phyloP scores from a whole-genome alignment of 2,797 vertebrate species.

The Enteromius radiatus region DNA sequence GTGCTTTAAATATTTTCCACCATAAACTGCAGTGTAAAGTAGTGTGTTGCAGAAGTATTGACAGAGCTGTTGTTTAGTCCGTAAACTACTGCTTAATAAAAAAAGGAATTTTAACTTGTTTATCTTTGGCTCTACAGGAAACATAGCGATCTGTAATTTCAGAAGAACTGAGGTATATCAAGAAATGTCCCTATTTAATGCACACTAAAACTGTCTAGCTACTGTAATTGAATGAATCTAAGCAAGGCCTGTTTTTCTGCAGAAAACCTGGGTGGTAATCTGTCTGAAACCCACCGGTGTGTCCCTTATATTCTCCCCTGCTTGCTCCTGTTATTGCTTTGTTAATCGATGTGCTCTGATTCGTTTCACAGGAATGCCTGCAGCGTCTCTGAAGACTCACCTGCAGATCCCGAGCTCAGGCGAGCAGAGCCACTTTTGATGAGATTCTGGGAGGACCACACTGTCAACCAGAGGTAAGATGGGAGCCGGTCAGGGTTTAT shows the following conservation, averaged over 20 bases:
- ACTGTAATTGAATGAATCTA: constrained; percentile 1
- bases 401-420: constrained; percentile 32
- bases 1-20: not conserved
- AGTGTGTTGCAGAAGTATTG: not conserved
- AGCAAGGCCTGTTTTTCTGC: not conserved
- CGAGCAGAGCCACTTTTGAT: constrained; percentile 43
- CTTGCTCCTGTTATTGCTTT: constrained; percentile 32
- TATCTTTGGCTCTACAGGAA: not conserved
- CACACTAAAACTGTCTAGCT: not conserved
- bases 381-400: constrained; percentile 31
- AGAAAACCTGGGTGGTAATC: not conserved
- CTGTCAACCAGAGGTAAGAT: constrained; percentile 40
- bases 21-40: not conserved
- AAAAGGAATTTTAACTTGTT: not conserved
- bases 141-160: not conserved
- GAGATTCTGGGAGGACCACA: constrained; percentile 45
- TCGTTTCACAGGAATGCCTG: constrained; percentile 55
- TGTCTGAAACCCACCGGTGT: constrained; percentile 6
- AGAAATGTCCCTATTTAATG: not conserved
- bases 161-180: not conserved
- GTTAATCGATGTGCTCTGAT: constrained; percentile 46
- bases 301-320: constrained; percentile 2
- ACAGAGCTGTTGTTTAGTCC: not conserved
- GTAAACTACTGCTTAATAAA: constrained; percentile 8
- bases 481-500: not conserved